These are phyloP conservation scores for Lissocephala sabroskyi DNA, from an alignment of 2,888 invertebrate species.

Conservation along the genomic window DNA sequence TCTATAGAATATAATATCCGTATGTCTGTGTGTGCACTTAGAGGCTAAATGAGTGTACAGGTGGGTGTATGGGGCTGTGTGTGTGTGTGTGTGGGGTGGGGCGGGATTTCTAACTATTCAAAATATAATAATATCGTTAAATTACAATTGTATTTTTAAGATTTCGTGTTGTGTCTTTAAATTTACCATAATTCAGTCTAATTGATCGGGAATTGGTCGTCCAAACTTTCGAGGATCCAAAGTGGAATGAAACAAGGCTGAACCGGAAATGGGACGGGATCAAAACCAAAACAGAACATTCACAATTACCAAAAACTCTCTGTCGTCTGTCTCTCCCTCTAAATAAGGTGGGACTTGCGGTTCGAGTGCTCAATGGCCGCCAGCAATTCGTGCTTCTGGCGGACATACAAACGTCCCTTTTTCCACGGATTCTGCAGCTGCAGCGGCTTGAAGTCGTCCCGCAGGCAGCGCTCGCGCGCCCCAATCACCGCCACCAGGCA, in stretches of 20 bases:
- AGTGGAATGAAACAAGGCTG: too few relatives aligned
- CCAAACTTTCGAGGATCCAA: constrained; percentile 34
- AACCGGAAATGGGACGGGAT: too few relatives aligned
- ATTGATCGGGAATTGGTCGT: constrained; percentile 67
- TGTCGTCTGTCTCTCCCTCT: constrained; percentile 17
- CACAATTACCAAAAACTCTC: too few relatives aligned
- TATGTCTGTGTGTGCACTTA: background rate
- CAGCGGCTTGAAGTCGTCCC: constrained; percentile 95
- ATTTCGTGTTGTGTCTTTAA: constrained; percentile 26
- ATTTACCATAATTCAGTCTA: constrained; percentile 66
- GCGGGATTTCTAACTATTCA: constrained; percentile 30
- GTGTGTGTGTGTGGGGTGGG: constrained; percentile 26
- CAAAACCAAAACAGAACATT: too few relatives aligned
- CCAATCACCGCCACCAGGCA: constrained; percentile 97
- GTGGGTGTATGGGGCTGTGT: background rate
- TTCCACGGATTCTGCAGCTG: constrained; percentile 97
- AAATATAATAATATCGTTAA: constrained; percentile 44
- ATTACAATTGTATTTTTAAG: constrained; percentile 32
- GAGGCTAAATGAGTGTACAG: background rate
- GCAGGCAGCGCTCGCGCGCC: constrained; percentile 91
- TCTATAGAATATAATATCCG: too few relatives aligned
- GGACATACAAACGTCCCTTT: constrained; percentile 92
- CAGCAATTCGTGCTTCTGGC: constrained; percentile 90
- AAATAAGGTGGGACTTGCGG: constrained; percentile 78
- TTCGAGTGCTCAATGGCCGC: constrained; percentile 92